Evolutionary conservation across 2,888 invertebrate species (phyloP).

Genomic region (Neocrepidodera transversa): DNA sequence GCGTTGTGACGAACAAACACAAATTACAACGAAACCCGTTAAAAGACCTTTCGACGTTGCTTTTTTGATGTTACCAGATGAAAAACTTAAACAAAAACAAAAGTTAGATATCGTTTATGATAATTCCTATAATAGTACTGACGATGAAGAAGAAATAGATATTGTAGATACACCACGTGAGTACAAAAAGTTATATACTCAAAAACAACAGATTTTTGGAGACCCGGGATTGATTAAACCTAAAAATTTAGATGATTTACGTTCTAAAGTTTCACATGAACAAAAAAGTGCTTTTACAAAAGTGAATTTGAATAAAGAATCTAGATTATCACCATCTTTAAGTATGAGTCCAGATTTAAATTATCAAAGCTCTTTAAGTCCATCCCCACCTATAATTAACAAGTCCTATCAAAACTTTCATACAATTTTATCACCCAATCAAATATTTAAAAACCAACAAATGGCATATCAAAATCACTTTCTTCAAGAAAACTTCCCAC

Average conservation of each 20-base stretch:
- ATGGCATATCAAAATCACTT: conserved; percentile 60
- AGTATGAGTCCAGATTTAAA: conserved; percentile 80
- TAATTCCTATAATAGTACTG: conserved; percentile 45
- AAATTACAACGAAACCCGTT: conserved; percentile 59
- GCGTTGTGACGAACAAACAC: conserved; percentile 54
- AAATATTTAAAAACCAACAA: conserved; percentile 65
- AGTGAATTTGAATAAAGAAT: conserved; percentile 63
- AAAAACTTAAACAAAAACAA: conserved; percentile 73
- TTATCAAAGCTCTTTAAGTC: conserved; percentile 81
- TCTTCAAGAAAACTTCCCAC: conserved; percentile 60
- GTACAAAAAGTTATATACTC: conserved; percentile 51
- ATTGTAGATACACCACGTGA: conserved; percentile 48
- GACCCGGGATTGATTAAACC: conserved; percentile 63
- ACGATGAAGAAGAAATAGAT: conserved; percentile 57
- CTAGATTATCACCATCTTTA: conserved; percentile 69
- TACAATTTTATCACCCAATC: conserved; percentile 62
- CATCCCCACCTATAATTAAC: conserved; percentile 66
- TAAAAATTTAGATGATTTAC: conserved; percentile 60
- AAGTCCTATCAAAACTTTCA: conserved; percentile 57
- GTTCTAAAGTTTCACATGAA: conserved; percentile 61
- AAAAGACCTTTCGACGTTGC: conserved; percentile 92
- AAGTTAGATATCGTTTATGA: conserved; percentile 60
- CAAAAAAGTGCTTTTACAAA: conserved; percentile 85
- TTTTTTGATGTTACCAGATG: conserved; percentile 87
- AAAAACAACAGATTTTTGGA: conserved; percentile 68